phyloP scores from a whole-genome alignment of 2,888 invertebrate species.

The Eurytoma californica region DNA sequence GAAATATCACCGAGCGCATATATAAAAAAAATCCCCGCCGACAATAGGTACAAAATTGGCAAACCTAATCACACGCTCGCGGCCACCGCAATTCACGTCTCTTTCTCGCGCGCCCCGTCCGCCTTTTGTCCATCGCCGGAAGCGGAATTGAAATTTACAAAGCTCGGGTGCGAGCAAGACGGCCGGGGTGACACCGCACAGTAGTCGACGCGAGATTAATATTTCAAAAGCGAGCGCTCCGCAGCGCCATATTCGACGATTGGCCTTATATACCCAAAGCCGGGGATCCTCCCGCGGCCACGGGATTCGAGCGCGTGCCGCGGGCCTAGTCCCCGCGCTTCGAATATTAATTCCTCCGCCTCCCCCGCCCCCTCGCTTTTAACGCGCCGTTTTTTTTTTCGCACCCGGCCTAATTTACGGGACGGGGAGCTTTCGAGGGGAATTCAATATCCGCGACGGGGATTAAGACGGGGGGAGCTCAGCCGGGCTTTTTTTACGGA shows the following conservation, averaged over 20 bases:
- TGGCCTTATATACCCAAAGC: constrained; percentile 51
- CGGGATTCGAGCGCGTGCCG: constrained; percentile 30
- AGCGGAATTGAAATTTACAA: constrained; percentile 51
- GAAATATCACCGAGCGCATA: too few species aligned
- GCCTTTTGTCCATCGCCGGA: constrained; percentile 26
- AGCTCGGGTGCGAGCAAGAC: constrained; percentile 17
- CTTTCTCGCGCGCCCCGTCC: neutral
- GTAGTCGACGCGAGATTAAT: constrained; percentile 40
- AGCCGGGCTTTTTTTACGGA: constrained; percentile 2
- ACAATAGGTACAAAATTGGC: neutral
- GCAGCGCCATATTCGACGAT: constrained; percentile 47
- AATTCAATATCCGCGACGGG: constrained; percentile 39
- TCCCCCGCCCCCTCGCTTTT: neutral
- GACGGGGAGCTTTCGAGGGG: constrained; percentile 5
- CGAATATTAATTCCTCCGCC: constrained; percentile 41
- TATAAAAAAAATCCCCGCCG: neutral
- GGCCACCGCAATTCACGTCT: neutral
- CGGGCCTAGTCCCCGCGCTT: constrained; percentile 3
- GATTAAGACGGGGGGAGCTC: constrained; percentile 29
- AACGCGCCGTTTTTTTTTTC: neutral
- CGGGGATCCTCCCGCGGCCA: constrained; percentile 1
- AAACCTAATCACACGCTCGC: constrained; percentile 30
- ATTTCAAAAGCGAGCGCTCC: constrained; percentile 47
- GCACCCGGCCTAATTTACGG: constrained; percentile 27
- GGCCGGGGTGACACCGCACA: neutral